Base-by-base conservation (phyloP, 2,113 vertebrate genomes). In the Petroica traversi region DNA sequence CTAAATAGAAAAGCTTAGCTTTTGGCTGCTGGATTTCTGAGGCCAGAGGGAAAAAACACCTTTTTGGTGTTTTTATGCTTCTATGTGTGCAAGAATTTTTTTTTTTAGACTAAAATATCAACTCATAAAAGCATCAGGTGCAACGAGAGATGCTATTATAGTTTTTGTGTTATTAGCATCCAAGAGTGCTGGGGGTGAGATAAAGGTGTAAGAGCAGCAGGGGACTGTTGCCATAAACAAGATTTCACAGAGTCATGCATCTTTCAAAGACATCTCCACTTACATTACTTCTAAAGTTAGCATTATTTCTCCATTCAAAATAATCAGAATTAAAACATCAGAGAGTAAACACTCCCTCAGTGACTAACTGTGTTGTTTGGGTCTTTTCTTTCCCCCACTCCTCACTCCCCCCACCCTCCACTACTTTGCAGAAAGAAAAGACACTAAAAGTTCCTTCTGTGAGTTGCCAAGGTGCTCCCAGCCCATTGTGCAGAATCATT, bases 401-500 rank as follows among this genome's bases (percentile, higher is more conserved):
- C 93, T 83, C 81, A 97, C 87, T 77, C 83, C 95, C 96, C 71
- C 95, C 92, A 97, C 97, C 43, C 57, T 63, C 23, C 34, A 24
- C 82, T 97, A 98, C 98, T 98, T 98, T 97, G 77, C 97, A 97
- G 98, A 98, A 97, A 97, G 97, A 98, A 98, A 98, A 99, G 97
- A 98, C 97, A 97, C 97, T 98, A 97, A 98, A 98, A 99, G 98
- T 99, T 99, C 98, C 98, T 99, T 98, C 98, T 99, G 98, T 96
- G 97, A 99, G 98, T 98, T 98, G 98, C 99, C 99, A 99, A 99
- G 99, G 99, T 99, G 98, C 99, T 99, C 98, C 98, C 98, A 99
- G 98, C 98, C 99, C 99, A 99, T 99, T 99, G 99, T 99, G 99
- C 98, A 98, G 98, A 99, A 98, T 98, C 98, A 98, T 99, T 99